Evolutionary conservation across 1,140 invertebrate genomes (phyloP), one percentile per base, ranked within the genome.

Genomic region (Diuraphis noxia): DNA sequence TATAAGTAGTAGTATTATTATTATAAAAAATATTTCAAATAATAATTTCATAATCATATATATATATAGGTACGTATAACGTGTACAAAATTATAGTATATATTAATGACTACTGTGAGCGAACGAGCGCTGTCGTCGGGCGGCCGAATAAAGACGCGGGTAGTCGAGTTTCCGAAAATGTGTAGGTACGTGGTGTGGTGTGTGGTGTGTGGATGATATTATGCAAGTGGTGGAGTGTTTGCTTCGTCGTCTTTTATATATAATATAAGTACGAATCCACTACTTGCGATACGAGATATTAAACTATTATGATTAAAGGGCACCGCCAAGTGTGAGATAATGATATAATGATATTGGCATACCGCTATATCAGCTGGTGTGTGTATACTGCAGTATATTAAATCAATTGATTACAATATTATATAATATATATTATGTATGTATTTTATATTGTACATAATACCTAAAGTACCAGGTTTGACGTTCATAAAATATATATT

Each of bases 1-100:
- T 17, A n/a, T 49, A 43, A 13, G 49, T 46, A 34, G 9, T 85
- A 86, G 49, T 87, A 87, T 87, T 87, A 36, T 87, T 87, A 23
- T 38, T 36, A 79, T 19, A 23, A 79, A 38, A 38, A 38, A 36
- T 21, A 79, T 36, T 23, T 21, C 23, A 10, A 34, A 36, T 21
- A 21, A 79, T 79, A 79, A 36, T 79, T 36, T 79, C 19, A 38
- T 30, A 17, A 63, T 79, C 36, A 9, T 23, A 34, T 79, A 49
- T 36, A 36, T 7, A 38, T 9, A 34, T 72, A 72, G n/a, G 63
- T 72, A 79, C 19, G 72, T 21, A 21, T 79, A 79, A 49, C 19
- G 17, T 19, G 43, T 63, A 63, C 21, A 79, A 36, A 2, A 38
- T n/a, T n/a, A 52, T 63, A 63, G 8, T 30, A 63, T 56, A 30